Evolutionary conservation across 2,113 vertebrate genomes (phyloP).

Genomic region (Crotophaga sulcirostris): DNA sequence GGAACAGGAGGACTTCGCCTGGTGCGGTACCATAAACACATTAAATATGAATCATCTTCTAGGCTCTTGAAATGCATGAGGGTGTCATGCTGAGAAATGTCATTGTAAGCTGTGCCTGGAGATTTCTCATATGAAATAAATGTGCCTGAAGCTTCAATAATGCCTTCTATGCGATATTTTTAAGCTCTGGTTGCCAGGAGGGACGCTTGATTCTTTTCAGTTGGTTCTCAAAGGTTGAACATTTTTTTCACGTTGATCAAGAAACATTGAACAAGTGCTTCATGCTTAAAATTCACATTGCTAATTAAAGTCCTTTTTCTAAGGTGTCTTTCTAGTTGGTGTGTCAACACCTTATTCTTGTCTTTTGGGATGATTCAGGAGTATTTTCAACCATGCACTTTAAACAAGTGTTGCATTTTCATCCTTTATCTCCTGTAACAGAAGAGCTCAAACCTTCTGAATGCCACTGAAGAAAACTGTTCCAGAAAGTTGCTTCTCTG

Average conservation of each 20-base stretch:
- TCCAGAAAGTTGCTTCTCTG: not conserved
- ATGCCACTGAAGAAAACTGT: not conserved
- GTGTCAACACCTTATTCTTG: not conserved
- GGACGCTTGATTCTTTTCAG: not conserved
- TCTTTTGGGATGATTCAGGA: not conserved
- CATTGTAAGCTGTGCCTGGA: not conserved
- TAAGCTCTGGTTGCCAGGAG: not conserved
- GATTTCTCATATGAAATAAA: not conserved
- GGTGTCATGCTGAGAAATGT: slow-evolving; percentile 37
- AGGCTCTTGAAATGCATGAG: slow-evolving; percentile 8
- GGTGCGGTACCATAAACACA: not conserved
- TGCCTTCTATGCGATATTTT: not conserved
- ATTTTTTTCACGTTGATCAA: not conserved
- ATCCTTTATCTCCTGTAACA: not conserved
- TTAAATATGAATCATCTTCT: slow-evolving; percentile 47
- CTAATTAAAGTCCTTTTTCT: not conserved
- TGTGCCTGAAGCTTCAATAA: not conserved
- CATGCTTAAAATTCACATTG: not conserved
- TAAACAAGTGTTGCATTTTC: not conserved
- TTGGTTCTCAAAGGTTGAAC: not conserved
- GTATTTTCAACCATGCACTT: not conserved
- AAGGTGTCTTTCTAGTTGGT: not conserved
- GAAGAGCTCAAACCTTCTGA: not conserved
- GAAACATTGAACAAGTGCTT: not conserved
- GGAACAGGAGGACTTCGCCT: slow-evolving; percentile 34